Base-by-base conservation (phyloP, 2,113 vertebrate genomes). In the Silurus meridionalis region DNA sequence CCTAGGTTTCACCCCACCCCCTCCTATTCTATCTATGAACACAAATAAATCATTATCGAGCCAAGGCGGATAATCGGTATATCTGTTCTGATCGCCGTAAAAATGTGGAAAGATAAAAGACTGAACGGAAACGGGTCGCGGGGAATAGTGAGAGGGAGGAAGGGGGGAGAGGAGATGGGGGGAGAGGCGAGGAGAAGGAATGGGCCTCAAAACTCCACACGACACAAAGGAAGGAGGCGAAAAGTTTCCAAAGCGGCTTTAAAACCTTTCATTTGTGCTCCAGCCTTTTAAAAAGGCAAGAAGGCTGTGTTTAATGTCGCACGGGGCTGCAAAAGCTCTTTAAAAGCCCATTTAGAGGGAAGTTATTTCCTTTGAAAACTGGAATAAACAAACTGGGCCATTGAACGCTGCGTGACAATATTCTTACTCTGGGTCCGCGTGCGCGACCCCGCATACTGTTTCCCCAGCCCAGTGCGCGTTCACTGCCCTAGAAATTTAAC, bases 1-100 rank as follows among this genome's bases (percentile, higher is more conserved):
- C 67, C 81, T 58, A 61, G 82, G 82, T 55, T 86, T 74, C 77
- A 63, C 74, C 11, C 60, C 81, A 53, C 19, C 80, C 61, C 55
- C 48, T 11, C 23, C 85, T 57, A 63, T 84, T 50, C 52, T n/a
- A 83, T n/a, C 64, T 50, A 67, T 74, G 63, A 63, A 87, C 86
- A 79, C 84, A 74, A 78, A 82, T 78, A 88, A 86, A 88, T 88
- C 85, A 84, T 84, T 50, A 86, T 90, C 77, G 86, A 74, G 75
- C 57, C 17, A 69, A 84, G 55, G 58, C 50, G 83, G 52, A 61
- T 67, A 82, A n/a, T 37, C 67, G 66, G 74, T 88, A 87, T 84
- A 87, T 84, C 87, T 81, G 37, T 61, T 72, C 66, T 46, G 78
- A 84, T 87, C 87, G 21, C 50, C 13, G 63, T 63, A 9, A 74